Conservation (phyloP, 2,888 invertebrate genomes). For the Pardosa pseudoannulata region DNA sequence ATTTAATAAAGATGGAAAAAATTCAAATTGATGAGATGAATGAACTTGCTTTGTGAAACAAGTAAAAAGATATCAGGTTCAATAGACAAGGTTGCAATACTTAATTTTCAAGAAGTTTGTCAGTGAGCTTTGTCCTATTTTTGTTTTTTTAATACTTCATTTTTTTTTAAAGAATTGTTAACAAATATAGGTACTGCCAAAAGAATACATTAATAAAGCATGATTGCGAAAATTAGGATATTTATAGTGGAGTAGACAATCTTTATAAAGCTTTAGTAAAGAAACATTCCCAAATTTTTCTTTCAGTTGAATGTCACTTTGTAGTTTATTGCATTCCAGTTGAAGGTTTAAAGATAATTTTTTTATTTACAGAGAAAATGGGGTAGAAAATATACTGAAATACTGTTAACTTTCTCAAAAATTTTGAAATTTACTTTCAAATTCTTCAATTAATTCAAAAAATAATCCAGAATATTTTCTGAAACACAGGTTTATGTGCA, state of each 20-base stretch:
- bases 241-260: background rate
- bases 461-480: background rate
- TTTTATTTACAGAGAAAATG: conserved; percentile 15
- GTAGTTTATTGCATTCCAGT: conserved; percentile 7
- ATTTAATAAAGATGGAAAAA: background rate
- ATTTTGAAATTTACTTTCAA: conserved; percentile 18
- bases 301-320: conserved; percentile 8
- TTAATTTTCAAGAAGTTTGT: conserved; percentile 25
- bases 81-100: conserved; percentile 11
- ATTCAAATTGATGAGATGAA: conserved; percentile 9
- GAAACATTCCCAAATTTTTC: conserved; percentile 20
- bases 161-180: conserved; percentile 25
- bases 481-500: background rate
- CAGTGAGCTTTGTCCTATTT: conserved; percentile 15
- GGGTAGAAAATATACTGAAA: conserved; percentile 24
- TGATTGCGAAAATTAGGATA: conserved; percentile 3
- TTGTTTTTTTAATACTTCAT: conserved; percentile 18
- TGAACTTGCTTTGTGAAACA: conserved; percentile 16
- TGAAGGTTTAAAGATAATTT: conserved; percentile 19
- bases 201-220: conserved; percentile 12
- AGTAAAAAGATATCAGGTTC: conserved; percentile 7
- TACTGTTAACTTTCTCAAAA: conserved; percentile 10
- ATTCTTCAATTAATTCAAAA: background rate
- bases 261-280: conserved; percentile 2
- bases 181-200: conserved; percentile 1